Percentiles rank a stretch among this genome's conserved stretches.
phyloP scores from a whole-genome alignment of 2,113 vertebrate species.

The Sakesphorus luctuosus region DNA sequence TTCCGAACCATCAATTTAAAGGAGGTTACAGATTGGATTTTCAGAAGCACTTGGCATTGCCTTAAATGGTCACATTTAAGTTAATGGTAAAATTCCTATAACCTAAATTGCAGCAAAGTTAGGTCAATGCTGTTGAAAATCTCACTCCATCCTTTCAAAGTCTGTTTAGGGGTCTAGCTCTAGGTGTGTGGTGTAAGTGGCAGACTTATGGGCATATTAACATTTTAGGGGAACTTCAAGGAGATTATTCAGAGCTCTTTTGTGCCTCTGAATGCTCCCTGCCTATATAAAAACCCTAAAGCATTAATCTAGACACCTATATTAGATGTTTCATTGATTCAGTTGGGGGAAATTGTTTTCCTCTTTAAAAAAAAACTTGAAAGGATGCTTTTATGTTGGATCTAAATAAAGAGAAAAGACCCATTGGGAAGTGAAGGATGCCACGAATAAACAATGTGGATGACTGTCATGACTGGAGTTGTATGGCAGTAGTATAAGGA shows the following conservation, averaged over 20 bases:
- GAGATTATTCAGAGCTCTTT: neutral
- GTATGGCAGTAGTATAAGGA: neutral
- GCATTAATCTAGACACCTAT: neutral
- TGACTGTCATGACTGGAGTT: constrained; percentile 15
- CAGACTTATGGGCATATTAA: neutral
- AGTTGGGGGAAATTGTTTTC: constrained; percentile 20
- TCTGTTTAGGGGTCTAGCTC: neutral
- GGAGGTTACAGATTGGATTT: constrained; percentile 46
- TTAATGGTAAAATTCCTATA: constrained; percentile 22
- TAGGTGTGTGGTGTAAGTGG: neutral
- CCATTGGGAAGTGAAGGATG: constrained; percentile 8
- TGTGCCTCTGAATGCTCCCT: neutral
- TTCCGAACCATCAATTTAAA: constrained; percentile 34
- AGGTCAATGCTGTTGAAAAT: constrained; percentile 2
- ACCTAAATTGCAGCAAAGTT: neutral
- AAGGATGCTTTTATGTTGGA: constrained; percentile 8
- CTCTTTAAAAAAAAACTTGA: constrained; percentile 34
- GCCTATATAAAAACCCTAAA: constrained; percentile 28
- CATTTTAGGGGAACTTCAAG: neutral
- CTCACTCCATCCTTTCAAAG: neutral
- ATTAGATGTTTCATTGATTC: constrained; percentile 46
- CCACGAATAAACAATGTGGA: neutral
- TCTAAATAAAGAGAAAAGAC: constrained; percentile 22
- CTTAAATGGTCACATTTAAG: constrained; percentile 24
- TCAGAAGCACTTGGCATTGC: constrained; percentile 38